A percentile compares a stretch with the other conserved stretches of the same genome.
phyloP scores from a whole-genome alignment of 2,113 vertebrate species.

The Rattus rattus region DNA sequence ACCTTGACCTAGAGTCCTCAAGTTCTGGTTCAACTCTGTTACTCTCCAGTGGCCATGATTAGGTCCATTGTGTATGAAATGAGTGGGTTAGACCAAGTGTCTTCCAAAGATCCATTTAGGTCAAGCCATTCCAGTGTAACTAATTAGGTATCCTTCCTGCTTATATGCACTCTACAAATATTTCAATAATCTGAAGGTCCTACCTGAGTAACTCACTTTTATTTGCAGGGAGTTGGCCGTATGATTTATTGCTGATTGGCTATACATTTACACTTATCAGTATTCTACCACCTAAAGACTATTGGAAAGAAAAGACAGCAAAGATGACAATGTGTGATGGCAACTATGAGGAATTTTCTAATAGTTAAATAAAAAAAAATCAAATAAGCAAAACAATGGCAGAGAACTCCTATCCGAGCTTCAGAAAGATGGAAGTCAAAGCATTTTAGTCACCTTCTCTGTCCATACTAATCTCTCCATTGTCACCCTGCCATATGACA shows the following conservation, averaged over 20 bases:
- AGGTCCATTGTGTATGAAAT: background rate
- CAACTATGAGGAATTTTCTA: background rate
- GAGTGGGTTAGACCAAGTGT: background rate
- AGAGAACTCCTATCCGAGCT: background rate
- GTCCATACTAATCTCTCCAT: constrained; percentile 1
- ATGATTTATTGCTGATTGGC: constrained; percentile 1
- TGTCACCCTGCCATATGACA: background rate
- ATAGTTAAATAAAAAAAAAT: background rate
- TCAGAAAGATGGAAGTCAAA: background rate
- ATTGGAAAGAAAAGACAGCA: background rate
- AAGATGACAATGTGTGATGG: background rate
- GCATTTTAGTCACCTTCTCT: background rate
- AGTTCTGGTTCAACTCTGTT: background rate
- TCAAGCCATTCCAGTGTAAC: background rate
- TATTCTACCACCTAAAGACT: background rate
- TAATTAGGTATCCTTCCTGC: background rate
- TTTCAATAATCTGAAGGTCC: background rate
- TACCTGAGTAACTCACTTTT: background rate
- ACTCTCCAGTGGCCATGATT: background rate
- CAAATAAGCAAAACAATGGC: background rate
- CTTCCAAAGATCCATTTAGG: background rate
- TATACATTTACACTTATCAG: background rate
- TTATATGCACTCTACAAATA: background rate
- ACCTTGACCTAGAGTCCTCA: background rate
- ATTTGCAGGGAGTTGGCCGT: constrained; percentile 26